Evolutionary conservation across 1,140 invertebrate species (phyloP).

Genomic region (Stegodyphus mimosarum): DNA sequence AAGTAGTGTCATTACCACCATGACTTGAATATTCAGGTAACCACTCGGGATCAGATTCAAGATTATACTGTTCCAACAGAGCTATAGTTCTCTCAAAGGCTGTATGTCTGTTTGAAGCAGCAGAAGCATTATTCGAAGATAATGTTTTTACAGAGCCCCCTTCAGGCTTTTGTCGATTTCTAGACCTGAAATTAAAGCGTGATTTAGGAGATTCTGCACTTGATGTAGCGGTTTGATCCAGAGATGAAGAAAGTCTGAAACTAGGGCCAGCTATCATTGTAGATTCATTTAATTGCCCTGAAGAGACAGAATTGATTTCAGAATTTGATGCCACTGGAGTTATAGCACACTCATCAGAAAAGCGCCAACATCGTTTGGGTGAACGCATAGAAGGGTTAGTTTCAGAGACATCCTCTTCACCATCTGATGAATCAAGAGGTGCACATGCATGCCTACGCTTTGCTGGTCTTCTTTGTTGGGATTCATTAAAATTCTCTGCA

Average conservation of each 20-base stretch:
- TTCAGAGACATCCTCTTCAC: background rate
- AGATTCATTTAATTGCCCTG: background rate
- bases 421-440: slow-evolving; percentile 12
- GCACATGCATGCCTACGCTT: background rate
- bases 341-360: background rate
- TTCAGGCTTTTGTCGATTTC: background rate
- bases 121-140: background rate
- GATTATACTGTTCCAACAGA: slow-evolving; percentile 21
- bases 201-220: background rate
- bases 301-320: background rate
- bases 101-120: background rate
- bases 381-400: background rate
- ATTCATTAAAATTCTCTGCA: background rate
- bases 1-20: background rate
- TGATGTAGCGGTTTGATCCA: background rate
- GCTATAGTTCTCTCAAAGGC: slow-evolving; percentile 24
- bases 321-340: background rate
- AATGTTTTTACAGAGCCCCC: background rate
- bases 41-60: slow-evolving; percentile 51
- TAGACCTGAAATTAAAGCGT: background rate
- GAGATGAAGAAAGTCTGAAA: background rate
- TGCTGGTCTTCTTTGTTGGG: background rate
- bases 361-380: background rate
- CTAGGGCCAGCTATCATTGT: background rate
- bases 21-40: slow-evolving; percentile 9